Evolutionary conservation across 2,888 invertebrate species (phyloP).

Genomic region (Netelia inedita): DNA sequence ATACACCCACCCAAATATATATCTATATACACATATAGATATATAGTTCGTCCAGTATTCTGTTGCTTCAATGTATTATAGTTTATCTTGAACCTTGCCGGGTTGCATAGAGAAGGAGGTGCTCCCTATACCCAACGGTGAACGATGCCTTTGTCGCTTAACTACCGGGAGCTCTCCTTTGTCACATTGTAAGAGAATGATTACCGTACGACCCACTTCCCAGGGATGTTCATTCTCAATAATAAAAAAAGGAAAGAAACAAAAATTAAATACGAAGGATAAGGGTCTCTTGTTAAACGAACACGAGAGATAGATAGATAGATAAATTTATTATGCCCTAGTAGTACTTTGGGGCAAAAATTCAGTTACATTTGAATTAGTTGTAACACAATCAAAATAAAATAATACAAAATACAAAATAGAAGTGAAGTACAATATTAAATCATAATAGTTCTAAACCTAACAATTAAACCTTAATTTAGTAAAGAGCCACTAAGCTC

Average conservation of each 20-base stretch:
- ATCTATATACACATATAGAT: neutral
- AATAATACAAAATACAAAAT: no score
- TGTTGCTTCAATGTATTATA: constrained; percentile 34
- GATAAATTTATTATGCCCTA: no score
- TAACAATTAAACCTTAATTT: no score
- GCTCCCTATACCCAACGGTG: constrained; percentile 5
- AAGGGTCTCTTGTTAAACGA: constrained; percentile 35
- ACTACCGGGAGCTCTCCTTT: constrained; percentile 58
- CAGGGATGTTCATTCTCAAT: constrained; percentile 47
- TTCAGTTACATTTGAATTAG: no score
- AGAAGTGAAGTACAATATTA: no score
- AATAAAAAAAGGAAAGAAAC: constrained; percentile 50
- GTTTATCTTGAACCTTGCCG: constrained; percentile 51
- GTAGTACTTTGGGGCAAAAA: no score
- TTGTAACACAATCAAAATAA: no score
- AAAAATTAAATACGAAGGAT: constrained; percentile 44
- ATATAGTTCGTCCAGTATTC: constrained; percentile 44
- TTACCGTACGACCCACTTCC: constrained; percentile 66
- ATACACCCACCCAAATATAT: neutral
- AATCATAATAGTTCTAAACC: no score
- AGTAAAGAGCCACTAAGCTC: no score
- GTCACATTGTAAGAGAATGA: constrained; percentile 65
- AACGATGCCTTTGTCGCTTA: constrained; percentile 60
- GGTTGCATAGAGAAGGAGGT: constrained; percentile 41
- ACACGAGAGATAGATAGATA: neutral